Evolutionary conservation across 92 coral and sea anemone species (phyloP).

Genomic region (Palythoa grandis): DNA sequence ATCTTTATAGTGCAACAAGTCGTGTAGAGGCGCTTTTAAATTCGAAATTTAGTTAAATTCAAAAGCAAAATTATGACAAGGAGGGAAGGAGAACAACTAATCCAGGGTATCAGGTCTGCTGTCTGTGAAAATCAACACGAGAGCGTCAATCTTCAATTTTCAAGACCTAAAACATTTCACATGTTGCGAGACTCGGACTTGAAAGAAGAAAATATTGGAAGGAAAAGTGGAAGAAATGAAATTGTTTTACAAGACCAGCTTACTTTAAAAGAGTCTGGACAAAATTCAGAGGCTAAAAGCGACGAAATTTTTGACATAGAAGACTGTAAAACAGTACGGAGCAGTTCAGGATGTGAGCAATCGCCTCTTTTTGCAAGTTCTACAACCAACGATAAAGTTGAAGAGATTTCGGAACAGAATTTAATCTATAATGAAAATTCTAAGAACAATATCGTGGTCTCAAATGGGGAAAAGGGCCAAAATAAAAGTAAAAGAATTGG

Average conservation of each 20-base stretch:
- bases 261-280: neutral
- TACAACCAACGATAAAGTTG: neutral
- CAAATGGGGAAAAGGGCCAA: neutral
- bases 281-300: neutral
- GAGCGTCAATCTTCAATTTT: neutral
- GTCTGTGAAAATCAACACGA: slow-evolving; percentile 7
- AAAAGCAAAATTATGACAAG: slow-evolving; percentile 11
- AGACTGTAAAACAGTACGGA: neutral
- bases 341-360: neutral
- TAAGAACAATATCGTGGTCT: neutral
- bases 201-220: neutral
- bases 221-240: neutral
- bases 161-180: neutral
- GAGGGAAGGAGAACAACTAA: slow-evolving; percentile 13
- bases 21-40: neutral
- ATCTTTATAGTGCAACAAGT: neutral
- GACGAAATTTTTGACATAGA: neutral
- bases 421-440: neutral
- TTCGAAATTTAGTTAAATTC: slow-evolving; percentile 2
- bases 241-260: neutral
- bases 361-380: too few relatives aligned
- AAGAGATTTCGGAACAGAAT: neutral
- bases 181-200: neutral
- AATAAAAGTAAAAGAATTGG: neutral
- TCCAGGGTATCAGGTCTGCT: neutral